Base-by-base conservation (phyloP, 1,140 invertebrate genomes). In the Cydia pomonella region DNA sequence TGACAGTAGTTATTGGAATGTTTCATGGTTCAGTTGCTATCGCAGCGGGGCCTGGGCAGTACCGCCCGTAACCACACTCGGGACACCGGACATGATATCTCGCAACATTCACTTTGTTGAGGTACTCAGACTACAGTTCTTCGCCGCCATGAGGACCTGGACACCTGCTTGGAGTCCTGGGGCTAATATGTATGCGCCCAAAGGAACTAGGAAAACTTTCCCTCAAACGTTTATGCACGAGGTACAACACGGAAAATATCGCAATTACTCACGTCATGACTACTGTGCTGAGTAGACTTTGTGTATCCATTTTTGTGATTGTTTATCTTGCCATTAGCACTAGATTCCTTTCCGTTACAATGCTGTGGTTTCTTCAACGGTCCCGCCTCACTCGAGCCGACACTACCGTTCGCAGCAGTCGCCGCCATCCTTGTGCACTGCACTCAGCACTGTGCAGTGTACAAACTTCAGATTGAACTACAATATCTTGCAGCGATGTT, bases 371-470 rank as follows among this genome's bases (percentile, higher is more conserved):
- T 82, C 47, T 69, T 73, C 16, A 47, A 50, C 16, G 63, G 64
- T 66, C 76, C 76, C 74, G 74, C 73, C 72, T 82, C 72, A 73
- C 73, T 81, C 9, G 73, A 64, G 64, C 77, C 53, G 38, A 77
- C 80, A 83, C 79, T 73, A 79, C 84, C 80, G 73, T 77, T 79
- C 63, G 53, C 78, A 71, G 80, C 74, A 63, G 75, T 75, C 71
- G 78, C 79, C 82, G 84, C 85, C 88, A 90, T 90, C 80, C 82
- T 89, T 83, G 71, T 80, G 76, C n/a, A 44, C 53, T 76, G 23
- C 72, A 18, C 29, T 33, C n/a, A 16, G 25, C 53, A 59, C n/a
- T 59, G 47, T 38, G 44, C 29, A 72, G 9, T 72, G 2, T 10
- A 21, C 72, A 73, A 41, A 27, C 41, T 23, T 18, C 47, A 73